Percentiles rank a stretch among this genome's conserved stretches.
phyloP scores from a whole-genome alignment of 2,797 vertebrate genomes.

The Octomys mimax region DNA sequence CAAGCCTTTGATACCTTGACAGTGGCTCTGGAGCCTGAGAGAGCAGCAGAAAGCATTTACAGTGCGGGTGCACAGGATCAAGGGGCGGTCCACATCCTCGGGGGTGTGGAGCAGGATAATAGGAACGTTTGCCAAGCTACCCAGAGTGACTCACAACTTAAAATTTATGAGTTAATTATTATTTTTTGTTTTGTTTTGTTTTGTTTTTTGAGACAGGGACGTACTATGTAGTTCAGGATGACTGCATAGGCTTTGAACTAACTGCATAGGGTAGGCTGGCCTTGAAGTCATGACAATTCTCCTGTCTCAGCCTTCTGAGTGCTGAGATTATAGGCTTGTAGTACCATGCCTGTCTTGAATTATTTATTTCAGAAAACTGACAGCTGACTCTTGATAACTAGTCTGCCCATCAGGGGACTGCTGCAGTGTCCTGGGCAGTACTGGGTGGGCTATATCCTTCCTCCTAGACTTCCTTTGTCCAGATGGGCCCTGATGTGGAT shows the following conservation, averaged over 20 bases:
- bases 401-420: neutral
- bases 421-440: too few species aligned
- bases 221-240: neutral
- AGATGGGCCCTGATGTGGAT: neutral
- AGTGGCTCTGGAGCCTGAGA: neutral
- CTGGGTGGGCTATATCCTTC: neutral
- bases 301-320: neutral
- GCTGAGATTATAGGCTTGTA: neutral
- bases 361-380: neutral
- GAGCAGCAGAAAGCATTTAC: neutral
- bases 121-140: neutral
- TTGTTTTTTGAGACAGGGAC: neutral
- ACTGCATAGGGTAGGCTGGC: neutral
- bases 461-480: neutral
- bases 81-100: neutral
- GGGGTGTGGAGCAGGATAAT: neutral
- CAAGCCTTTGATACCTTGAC: neutral
- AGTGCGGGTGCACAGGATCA: neutral
- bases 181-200: neutral
- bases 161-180: neutral
- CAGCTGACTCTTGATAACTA: neutral
- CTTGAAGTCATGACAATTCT: neutral
- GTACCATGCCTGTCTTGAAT: neutral
- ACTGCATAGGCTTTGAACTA: neutral
- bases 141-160: neutral